These are phyloP conservation scores for Cerastis rubricosa DNA, from an alignment of 2,888 invertebrate genomes.

Conservation along the genomic window DNA sequence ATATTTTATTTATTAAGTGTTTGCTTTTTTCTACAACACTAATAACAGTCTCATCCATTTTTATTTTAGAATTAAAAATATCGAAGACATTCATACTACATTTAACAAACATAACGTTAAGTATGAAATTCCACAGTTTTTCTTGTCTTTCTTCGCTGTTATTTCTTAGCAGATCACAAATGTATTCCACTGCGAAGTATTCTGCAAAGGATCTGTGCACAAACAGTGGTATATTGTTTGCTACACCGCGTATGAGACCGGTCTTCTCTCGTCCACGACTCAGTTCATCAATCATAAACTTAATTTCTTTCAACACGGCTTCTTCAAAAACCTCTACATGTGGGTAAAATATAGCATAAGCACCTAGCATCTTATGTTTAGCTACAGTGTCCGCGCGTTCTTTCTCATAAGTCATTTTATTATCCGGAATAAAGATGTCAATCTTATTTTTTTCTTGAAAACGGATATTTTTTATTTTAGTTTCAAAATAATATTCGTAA, in stretches of 20 bases:
- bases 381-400: constrained; percentile 26
- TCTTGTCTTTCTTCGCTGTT: neutral
- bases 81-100: constrained; percentile 16
- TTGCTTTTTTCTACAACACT: neutral
- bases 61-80: constrained; percentile 19
- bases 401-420: constrained; percentile 39
- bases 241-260: constrained; percentile 20
- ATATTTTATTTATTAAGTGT: neutral
- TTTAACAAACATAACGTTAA: constrained; percentile 20
- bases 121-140: constrained; percentile 13
- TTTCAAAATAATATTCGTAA: constrained; percentile 49
- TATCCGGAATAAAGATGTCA: constrained; percentile 43
- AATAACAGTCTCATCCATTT: neutral
- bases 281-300: constrained; percentile 1
- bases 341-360: constrained; percentile 36
- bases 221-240: constrained; percentile 13
- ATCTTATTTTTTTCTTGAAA: constrained; percentile 53
- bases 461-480: constrained; percentile 52
- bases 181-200: constrained; percentile 22
- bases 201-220: constrained; percentile 18
- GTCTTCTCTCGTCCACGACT: constrained; percentile 19
- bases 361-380: constrained; percentile 52
- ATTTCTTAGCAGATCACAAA: constrained; percentile 14
- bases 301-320: constrained; percentile 7
- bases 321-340: constrained; percentile 15